Base-by-base conservation (phyloP, 2,888 invertebrate genomes). In the Notocelia uddmanniana region DNA sequence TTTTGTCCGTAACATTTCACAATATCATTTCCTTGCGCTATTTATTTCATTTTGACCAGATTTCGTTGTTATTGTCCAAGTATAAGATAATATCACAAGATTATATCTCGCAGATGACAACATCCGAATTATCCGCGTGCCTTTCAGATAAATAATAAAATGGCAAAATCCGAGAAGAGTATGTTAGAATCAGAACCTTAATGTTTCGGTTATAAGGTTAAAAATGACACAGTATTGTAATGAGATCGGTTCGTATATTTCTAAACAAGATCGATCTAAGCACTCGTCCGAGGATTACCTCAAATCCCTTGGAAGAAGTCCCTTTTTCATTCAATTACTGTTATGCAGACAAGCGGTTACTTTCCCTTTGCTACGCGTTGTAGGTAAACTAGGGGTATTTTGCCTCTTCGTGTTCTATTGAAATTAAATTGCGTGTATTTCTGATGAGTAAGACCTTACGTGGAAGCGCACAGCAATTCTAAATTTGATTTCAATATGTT, bases 311-410 rank as follows among this genome's bases (percentile, higher is more conserved):
- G 37, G 52, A 64, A 54, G 23, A 54, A 10, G 64, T n/a, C 64
- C 64, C 37, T 64, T 54, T 54, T 64, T 64, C 34, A 64, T 64
- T 64, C 64, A 64, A 64, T 64, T 64, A 64, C 64, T 37, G 34
- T 37, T 64, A 37, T 64, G 64, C 64, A 54, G 64, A 64, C 34
- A 37, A 54, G 64, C 64, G 37, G 31, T 50, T 13, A 15, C 31
- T n/a, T 60, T 26, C 23, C n/a, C 26, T 23, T 2, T 21, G 59
- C 19, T 58, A 11, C 21, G 21, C 13, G 6, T 15, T 34, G 6
- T 15, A 15, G n/a, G 23, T 59, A 59, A 45, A 15, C 13, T 13
- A 15, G 41, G 41, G 5, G 6, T 41, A 41, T 45, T n/a, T 3
- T 45, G 45, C 5, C 5, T 31, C 31, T 6, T 31, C 0, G 1